Evolutionary conservation across 2,888 invertebrate genomes (phyloP).

Genomic region (Amiota mariae): DNA sequence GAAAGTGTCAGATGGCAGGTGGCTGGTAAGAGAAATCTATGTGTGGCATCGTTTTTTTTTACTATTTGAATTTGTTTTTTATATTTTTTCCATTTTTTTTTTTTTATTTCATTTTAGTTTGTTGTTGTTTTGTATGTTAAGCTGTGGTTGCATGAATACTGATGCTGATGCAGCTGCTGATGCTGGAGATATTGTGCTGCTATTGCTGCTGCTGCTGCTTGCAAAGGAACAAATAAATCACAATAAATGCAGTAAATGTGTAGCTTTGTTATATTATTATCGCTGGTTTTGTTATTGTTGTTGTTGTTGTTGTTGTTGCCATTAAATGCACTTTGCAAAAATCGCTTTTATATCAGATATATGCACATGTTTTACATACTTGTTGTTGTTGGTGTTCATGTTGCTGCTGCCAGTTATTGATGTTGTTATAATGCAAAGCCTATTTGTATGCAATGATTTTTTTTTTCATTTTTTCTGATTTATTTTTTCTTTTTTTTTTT

Average conservation of each 20-base stretch:
- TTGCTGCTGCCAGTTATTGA: conserved; percentile 26
- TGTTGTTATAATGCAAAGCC: conserved; percentile 29
- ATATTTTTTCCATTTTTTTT: background rate
- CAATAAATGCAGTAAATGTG: conserved; percentile 53
- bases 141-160: conserved; percentile 3
- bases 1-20: too few relatives aligned
- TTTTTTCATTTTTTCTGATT: conserved; percentile 18
- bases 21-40: background rate
- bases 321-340: conserved; percentile 33
- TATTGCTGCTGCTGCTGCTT: background rate
- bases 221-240: conserved; percentile 39
- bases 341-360: conserved; percentile 23
- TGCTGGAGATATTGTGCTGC: background rate
- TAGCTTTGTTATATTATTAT: conserved; percentile 34
- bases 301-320: conserved; percentile 30
- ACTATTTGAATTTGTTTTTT: background rate
- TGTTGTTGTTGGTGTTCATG: conserved; percentile 6
- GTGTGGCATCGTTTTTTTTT: background rate
- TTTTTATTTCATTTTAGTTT: too few relatives aligned
- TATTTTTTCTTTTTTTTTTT: background rate
- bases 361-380: too few relatives aligned
- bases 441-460: conserved; percentile 30
- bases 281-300: conserved; percentile 29
- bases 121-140: background rate
- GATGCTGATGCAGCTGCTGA: background rate